Evolutionary conservation across 2,113 vertebrate species (phyloP).

Genomic region (Poicephalus meyeri): DNA sequence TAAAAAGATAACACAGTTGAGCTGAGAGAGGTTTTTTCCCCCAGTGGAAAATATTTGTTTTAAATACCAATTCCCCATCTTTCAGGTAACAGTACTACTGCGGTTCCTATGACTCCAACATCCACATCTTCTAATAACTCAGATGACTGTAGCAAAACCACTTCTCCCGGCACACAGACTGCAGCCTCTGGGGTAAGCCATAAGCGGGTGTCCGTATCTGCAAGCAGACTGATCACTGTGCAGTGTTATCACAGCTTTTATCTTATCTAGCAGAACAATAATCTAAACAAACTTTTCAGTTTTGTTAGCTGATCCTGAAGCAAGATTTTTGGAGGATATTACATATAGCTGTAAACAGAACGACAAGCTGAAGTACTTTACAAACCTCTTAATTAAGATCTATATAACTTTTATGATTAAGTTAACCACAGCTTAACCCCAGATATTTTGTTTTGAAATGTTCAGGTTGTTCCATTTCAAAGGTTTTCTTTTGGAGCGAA

Average conservation of each 20-base stretch:
- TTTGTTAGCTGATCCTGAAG: conserved; percentile 74
- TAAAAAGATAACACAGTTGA: not conserved
- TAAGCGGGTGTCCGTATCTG: not conserved
- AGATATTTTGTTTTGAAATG: conserved; percentile 7
- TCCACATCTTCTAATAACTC: conserved; percentile 96
- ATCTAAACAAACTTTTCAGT: conserved; percentile 78
- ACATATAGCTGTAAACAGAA: conserved; percentile 72
- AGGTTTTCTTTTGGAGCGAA: not conserved
- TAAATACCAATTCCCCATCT: conserved; percentile 15
- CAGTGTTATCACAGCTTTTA: conserved; percentile 74
- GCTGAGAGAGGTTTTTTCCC: not conserved
- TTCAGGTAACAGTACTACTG: conserved; percentile 87
- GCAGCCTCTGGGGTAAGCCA: conserved; percentile 85
- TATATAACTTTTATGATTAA: conserved; percentile 65
- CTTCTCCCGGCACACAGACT: conserved; percentile 87
- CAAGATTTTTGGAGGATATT: conserved; percentile 73
- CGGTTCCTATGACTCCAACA: conserved; percentile 95
- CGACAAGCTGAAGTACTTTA: conserved; percentile 70
- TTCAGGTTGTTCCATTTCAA: conserved; percentile 29
- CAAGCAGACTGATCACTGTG: conserved; percentile 13
- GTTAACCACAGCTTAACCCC: conserved; percentile 6
- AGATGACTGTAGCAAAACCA: conserved; percentile 92
- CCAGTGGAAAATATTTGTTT: not conserved
- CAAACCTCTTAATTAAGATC: conserved; percentile 73
- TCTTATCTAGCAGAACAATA: conserved; percentile 79